Evolutionary conservation across 2,113 vertebrate species (phyloP).

Genomic region (Rynchops niger): DNA sequence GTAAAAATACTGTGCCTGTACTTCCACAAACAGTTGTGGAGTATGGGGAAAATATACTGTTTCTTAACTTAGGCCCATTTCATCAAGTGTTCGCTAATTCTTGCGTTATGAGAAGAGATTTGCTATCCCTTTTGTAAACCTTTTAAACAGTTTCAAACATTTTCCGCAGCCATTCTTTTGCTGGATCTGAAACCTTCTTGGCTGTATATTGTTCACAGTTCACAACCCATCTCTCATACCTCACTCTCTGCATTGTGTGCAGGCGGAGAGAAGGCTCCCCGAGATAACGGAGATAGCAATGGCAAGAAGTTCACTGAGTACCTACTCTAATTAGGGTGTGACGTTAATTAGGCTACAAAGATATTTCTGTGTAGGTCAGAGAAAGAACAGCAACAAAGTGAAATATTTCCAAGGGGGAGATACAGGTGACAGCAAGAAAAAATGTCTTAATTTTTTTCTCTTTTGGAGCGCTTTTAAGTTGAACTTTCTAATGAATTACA

Average conservation of each 20-base stretch:
- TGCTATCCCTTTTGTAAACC: background rate
- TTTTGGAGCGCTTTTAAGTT: background rate
- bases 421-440: background rate
- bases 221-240: background rate
- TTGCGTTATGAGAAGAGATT: background rate
- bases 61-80: background rate
- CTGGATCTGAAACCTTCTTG: background rate
- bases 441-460: background rate
- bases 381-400: background rate
- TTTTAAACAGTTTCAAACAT: background rate
- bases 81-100: background rate
- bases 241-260: background rate
- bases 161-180: background rate
- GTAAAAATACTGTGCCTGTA: background rate
- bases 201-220: accelerated
- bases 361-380: background rate
- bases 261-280: background rate
- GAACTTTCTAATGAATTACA: background rate
- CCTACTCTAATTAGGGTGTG: background rate
- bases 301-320: background rate
- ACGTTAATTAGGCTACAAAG: background rate
- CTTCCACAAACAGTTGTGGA: background rate
- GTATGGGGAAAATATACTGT: background rate
- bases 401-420: background rate
- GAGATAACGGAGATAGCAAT: background rate